Evolutionary conservation across 2,113 vertebrate genomes (phyloP).

Genomic region (Hipposideros armiger): DNA sequence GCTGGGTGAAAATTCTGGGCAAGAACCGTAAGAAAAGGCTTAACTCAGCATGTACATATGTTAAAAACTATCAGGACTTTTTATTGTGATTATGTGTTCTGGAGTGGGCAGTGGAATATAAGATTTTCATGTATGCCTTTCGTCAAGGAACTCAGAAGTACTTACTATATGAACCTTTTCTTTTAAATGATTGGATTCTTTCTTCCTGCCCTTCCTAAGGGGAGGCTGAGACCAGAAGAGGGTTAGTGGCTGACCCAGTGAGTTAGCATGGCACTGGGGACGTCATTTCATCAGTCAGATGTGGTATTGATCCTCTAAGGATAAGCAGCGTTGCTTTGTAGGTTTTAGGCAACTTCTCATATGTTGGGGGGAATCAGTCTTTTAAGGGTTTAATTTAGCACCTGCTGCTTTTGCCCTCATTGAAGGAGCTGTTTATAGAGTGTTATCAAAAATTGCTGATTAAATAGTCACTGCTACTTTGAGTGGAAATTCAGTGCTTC

Average conservation of each 20-base stretch:
- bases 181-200: neutral
- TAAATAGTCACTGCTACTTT: neutral
- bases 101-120: neutral
- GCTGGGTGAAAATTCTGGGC: neutral
- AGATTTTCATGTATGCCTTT: neutral
- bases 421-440: neutral
- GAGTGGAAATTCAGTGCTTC: neutral
- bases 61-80: conserved; percentile 20
- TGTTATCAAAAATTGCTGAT: neutral
- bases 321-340: neutral
- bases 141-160: neutral
- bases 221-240: neutral
- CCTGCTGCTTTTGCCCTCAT: neutral
- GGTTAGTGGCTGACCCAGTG: neutral
- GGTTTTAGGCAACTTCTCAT: neutral
- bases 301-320: neutral
- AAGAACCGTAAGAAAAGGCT: conserved; percentile 21
- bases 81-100: neutral
- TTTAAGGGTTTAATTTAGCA: conserved; percentile 44
- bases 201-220: neutral
- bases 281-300: neutral
- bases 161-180: neutral
- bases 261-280: neutral
- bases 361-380: neutral
- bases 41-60: neutral